Base-by-base conservation (phyloP, 2,113 vertebrate genomes). In the Emberiza fucata region DNA sequence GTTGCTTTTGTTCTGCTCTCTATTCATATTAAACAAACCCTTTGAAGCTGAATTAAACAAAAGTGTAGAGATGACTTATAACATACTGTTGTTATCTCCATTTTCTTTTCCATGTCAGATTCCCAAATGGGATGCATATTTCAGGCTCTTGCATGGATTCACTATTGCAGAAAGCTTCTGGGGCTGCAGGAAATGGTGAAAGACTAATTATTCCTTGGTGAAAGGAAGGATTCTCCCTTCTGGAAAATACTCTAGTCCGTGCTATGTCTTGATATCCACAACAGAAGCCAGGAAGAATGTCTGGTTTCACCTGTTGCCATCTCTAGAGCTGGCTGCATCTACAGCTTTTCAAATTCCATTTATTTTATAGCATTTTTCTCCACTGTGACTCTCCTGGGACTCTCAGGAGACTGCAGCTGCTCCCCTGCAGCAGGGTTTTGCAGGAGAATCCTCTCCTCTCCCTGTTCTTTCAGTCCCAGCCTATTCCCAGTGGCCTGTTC, bases 1-100 rank as follows among this genome's bases (percentile, higher is more conserved):
- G 79, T n/a, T 94, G 78, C 40, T 80, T 94, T 91, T 91, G 68
- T 82, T 94, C 59, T 81, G 78, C 54, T 88, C 47, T 80, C 59
- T 59, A 8, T 70, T 94, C 70, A 59, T 39, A 63, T 29, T 63
- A 73, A 93, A 77, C 70, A 35, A 54, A 66, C 39, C 35, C 27
- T 95, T 88, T 86, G 66, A 87, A 95, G 48, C 12, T 3, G 81
- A 82, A 56, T 85, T 91, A 63, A 94, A 65, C 78, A 53, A 24
- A 63, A 85, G 53, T 28, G 37, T 39, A 65, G 65, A 72, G 61
- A 65, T 72, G 21, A 87, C 73, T 95, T 60, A 65, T 71, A 72
- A 65, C 37, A 69, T 69, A 51, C 19, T 37, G 8, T 42, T 81
- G 39, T 73, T 94, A 85, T 47, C 84, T 82, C 57, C 3, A 2